phyloP scores from a whole-genome alignment of 2,113 vertebrate species.

The crab-eating macaque (Macaca fascicularis) region T2T-MFA8v1.1 NC_088395.1:53662001-53662500 shows the following conservation, averaged over 20 bases:
- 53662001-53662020: conserved; percentile 58
- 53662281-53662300: conserved; percentile 59
- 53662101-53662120: conserved; percentile 69
- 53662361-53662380: conserved; percentile 15
- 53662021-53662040: conserved; percentile 73
- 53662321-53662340: conserved; percentile 42
- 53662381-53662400: background rate
- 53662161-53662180: conserved; percentile 73
- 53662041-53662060: conserved; percentile 82
- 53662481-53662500: background rate
- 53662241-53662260: conserved; percentile 40
- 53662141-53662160: conserved; percentile 71
- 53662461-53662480: background rate
- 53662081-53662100: conserved; percentile 70
- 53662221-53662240: conserved; percentile 65
- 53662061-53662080: conserved; percentile 80
- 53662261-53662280: conserved; percentile 51
- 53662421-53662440: conserved; percentile 5
- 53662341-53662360: conserved; percentile 53
- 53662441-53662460: conserved; percentile 14
- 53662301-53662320: conserved; percentile 40
- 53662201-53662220: background rate
- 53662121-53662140: conserved; percentile 72
- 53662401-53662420: conserved; percentile 43
- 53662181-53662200: conserved; percentile 56